Base-by-base conservation (phyloP, 2,797 vertebrate genomes). In the Helostoma temminkii region DNA sequence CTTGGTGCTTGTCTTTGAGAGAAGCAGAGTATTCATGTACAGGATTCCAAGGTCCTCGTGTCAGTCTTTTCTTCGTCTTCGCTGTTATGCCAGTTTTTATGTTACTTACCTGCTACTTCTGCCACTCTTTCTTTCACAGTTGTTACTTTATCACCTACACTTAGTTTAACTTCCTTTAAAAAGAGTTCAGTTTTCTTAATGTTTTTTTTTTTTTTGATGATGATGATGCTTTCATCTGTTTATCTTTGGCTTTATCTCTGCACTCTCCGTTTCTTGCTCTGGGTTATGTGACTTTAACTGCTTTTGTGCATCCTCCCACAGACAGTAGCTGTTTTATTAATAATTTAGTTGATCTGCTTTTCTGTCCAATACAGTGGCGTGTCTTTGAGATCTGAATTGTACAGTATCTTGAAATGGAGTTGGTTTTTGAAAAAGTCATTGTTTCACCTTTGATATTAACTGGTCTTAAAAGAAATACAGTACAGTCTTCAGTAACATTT, bases 21-120 rank as follows among this genome's bases (percentile, higher is more conserved):
- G 76, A 74, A 64, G 60, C 52, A 54, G 48, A 62, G 50, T 47
- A 28, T 66, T 52, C 30, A 54, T 39, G 50, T 53, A 39, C 24
- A 25, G 4, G 39, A 53, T 66, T 39, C 22, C 60, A 67, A 58
- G 54, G 30, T 37, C 47, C n/a, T 55, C 28, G 0, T 1, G 42
- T 58, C 14, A 8, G 5, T 21, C 28, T 32, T 30, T 0, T 53
- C 11, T 49, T 12, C 36, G n/a, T 32, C 5, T 15, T 15, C 1
- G 16, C 15, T 15, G 15, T 16, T 37, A 5, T 15, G 36, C 16
- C 6, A 37, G 18, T 24, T 66, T 28, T 52, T 5, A 24, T 24
- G 1, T 36, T 6, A 30, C 19, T 41, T 14, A 21, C 18, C 9
- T 34, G 25, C 32, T 22, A 28, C 4, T 34, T 32, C 32, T 22